Conservation (phyloP, 2,797 vertebrate species). For the Rhadinocentrus ornatus region DNA sequence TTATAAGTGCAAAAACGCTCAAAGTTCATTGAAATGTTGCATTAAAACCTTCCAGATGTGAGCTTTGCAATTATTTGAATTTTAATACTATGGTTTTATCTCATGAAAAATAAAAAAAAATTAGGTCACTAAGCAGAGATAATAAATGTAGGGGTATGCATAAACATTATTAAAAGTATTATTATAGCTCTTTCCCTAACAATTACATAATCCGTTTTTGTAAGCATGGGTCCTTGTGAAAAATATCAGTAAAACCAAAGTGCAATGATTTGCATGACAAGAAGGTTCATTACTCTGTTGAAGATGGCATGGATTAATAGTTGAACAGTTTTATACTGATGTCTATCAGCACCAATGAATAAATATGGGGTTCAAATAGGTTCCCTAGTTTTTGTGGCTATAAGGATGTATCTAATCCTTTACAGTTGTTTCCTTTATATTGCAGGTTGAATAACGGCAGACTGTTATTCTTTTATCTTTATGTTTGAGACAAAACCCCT, state of each 20-base stretch:
- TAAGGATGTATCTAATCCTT: background rate
- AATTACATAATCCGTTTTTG: background rate
- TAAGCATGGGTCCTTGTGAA: background rate
- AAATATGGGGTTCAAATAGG: background rate
- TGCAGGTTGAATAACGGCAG: background rate
- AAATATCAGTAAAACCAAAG: background rate
- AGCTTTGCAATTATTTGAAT: background rate
- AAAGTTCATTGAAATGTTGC: background rate
- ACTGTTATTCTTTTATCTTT: background rate
- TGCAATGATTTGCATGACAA: background rate
- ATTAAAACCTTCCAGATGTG: background rate
- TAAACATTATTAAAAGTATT: too few relatives aligned
- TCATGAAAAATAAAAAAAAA: too few relatives aligned
- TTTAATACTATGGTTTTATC: too few relatives aligned
- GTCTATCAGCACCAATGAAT: too few relatives aligned
- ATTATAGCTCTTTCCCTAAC: background rate
- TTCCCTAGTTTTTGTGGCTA: background rate
- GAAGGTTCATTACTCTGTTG: background rate
- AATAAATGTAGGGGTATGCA: too few relatives aligned
- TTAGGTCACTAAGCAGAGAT: too few relatives aligned
- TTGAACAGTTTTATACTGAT: too few relatives aligned
- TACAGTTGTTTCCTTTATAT: background rate
- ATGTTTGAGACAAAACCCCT: conserved; percentile 30
- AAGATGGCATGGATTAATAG: background rate
- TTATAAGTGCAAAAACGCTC: conserved; percentile 41